Conservation (phyloP, 64 coral and sea anemone genomes). For the Catalaphyllia jardinei region DNA sequence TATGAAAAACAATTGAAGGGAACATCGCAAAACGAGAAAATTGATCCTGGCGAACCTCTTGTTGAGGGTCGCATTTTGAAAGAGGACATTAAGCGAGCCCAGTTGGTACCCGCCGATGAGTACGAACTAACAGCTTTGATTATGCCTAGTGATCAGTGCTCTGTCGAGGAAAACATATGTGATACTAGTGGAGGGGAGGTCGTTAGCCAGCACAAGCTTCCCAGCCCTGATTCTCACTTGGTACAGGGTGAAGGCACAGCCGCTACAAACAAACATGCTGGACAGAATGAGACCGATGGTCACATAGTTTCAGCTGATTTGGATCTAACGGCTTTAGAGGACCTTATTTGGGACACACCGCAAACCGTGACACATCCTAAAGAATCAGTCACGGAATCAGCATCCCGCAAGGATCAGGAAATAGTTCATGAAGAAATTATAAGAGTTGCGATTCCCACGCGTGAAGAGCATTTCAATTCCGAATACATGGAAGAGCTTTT, state of each 20-base stretch:
- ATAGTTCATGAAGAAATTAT: constrained; percentile 1
- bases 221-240: background rate
- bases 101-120: background rate
- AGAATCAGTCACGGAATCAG: background rate
- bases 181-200: background rate
- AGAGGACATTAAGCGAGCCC: background rate
- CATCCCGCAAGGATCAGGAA: too few relatives aligned
- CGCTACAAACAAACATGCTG: too few relatives aligned
- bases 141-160: background rate
- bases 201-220: background rate
- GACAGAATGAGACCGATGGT: background rate
- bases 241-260: background rate
- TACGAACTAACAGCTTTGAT: background rate
- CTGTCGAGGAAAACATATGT: background rate
- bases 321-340: background rate
- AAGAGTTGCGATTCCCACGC: background rate
- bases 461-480: background rate
- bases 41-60: background rate
- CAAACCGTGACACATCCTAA: background rate
- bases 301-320: background rate
- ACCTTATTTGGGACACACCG: background rate
- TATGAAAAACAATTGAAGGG: constrained; percentile 41
- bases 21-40: background rate
- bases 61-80: background rate
- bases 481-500: constrained; percentile 6